Evolutionary conservation across 92 coral and sea anemone genomes (phyloP).

Genomic region (Epizoanthus stellaris): DNA sequence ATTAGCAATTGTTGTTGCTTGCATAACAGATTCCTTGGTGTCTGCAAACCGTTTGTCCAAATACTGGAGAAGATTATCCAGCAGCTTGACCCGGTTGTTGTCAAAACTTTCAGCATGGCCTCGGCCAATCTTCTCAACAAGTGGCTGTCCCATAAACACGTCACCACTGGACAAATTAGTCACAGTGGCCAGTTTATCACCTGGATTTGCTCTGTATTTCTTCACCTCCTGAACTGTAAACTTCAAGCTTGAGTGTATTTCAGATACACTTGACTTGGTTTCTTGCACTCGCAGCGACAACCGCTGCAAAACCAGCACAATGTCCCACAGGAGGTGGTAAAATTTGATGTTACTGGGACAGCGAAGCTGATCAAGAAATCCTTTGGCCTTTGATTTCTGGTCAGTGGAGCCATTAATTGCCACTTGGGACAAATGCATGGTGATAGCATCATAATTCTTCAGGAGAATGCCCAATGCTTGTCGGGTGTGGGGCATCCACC

Average conservation of each 20-base stretch:
- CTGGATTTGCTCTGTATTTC: conserved; percentile 1
- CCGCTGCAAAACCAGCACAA: conserved; percentile 32
- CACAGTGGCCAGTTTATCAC: conserved; percentile 8
- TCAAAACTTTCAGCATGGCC: conserved; percentile 8
- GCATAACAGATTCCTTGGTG: conserved; percentile 44
- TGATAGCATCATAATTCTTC: conserved; percentile 20
- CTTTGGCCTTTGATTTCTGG: conserved; percentile 46
- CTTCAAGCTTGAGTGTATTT: conserved; percentile 3
- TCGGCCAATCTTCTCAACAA: conserved; percentile 11
- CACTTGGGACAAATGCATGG: conserved; percentile 29
- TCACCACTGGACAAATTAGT: conserved; percentile 7
- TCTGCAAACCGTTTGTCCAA: conserved; percentile 46
- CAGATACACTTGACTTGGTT: conserved; percentile 16
- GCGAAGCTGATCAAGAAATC: conserved; percentile 44
- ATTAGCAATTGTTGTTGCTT: conserved; percentile 51
- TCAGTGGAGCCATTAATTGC: conserved; percentile 4
- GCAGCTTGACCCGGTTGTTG: conserved; percentile 7
- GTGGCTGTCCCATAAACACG: conserved; percentile 13
- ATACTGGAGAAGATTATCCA: conserved; percentile 12
- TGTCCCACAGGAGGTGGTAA: conserved; percentile 30
- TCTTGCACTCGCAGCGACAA: conserved; percentile 4
- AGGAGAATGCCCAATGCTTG: conserved; percentile 31
- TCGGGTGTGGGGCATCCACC: conserved; percentile 29
- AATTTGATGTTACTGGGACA: conserved; percentile 34
- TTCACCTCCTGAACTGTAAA: conserved; percentile 13